These are phyloP conservation scores for Pipistrellus nathusii DNA, from an alignment of 2,797 vertebrate species.

Conservation along the genomic window DNA sequence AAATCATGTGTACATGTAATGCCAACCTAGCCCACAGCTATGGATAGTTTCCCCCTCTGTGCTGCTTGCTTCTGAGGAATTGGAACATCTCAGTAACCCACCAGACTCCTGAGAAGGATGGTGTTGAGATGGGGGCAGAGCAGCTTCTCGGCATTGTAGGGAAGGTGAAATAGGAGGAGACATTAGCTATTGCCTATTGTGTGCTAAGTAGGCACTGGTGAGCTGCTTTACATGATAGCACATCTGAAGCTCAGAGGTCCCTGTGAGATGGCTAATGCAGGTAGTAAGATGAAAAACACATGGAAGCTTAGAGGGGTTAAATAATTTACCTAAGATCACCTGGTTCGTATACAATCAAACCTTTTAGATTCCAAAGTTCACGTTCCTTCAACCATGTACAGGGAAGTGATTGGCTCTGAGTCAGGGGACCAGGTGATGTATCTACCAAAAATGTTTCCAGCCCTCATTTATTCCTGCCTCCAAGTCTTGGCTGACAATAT, in stretches of 20 bases:
- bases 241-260: neutral
- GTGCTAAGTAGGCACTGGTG: neutral
- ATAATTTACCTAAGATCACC: neutral
- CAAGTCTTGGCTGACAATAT: neutral
- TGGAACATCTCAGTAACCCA: neutral
- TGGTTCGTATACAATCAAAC: neutral
- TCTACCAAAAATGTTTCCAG: neutral
- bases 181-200: neutral
- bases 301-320: neutral
- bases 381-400: neutral
- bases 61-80: neutral
- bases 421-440: neutral
- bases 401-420: neutral
- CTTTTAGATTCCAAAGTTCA: neutral
- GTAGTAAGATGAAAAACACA: neutral
- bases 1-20: too few species aligned
- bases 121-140: neutral
- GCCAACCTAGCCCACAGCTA: rapidly evolving
- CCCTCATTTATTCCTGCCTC: neutral
- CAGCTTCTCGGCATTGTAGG: neutral
- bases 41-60: too few species aligned
- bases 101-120: neutral
- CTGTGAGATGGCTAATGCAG: neutral
- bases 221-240: rapidly evolving
- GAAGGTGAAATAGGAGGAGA: neutral